Evolutionary conservation across 2,888 invertebrate species (phyloP), one percentile per base, ranked within the genome.

Genomic region (Leptopterna dolabrata): DNA sequence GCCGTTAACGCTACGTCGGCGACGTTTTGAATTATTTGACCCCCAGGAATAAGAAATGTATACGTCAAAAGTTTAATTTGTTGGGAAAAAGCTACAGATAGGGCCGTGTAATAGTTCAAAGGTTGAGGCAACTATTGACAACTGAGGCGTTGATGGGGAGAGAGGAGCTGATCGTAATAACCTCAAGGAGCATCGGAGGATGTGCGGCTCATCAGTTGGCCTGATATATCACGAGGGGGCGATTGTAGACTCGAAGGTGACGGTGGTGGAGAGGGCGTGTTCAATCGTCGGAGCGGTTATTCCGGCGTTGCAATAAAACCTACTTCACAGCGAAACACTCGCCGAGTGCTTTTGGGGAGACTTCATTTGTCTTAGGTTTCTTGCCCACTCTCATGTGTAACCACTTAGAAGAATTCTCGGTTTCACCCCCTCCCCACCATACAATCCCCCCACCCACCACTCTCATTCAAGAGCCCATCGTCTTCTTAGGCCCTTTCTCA

Each of bases 251-350:
- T 13, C 24, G 63, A 19, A n/a, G 51, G 51, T 24, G 24, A 4
- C 6, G 3, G 24, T 11, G 19, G 19, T 7, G 19, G 63, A 24
- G 27, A 19, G 63, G 63, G 55, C 63, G 63, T 63, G 63, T 63
- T 63, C 63, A 63, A 63, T 63, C 63, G 63, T 63, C 63, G 24
- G 63, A 24, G 63, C 63, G 63, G 24, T 63, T 63, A 63, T 63
- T 63, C 63, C 63, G 63, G 24, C 63, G 63, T 63, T 63, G 63
- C 63, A 63, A 63, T 63, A 63, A 63, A 63, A 63, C 63, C 63
- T 27, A 24, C 63, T 63, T 63, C 19, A 6, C 63, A 19, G 63
- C 24, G 63, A 63, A 63, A 63, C 63, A 63, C 63, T 63, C 13
- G 24, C 19, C 63, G 63, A 63, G 63, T 63, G 63, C 63, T 63